Evolutionary conservation across 2,113 vertebrate species (phyloP).

Genomic region (Mustela nigripes): DNA sequence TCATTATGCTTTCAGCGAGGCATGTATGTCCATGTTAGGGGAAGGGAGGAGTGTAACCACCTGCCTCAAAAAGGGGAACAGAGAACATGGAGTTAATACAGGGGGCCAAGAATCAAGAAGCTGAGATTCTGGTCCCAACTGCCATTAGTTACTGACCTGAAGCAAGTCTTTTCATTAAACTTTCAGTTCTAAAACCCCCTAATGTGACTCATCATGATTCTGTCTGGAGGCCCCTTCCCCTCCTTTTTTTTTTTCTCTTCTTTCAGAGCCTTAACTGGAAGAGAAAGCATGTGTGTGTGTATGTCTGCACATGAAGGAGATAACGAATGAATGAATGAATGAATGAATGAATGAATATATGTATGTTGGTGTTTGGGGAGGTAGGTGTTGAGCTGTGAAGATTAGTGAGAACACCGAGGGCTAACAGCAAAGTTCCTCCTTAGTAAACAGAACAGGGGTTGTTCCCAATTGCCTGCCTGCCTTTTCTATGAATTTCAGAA

Average conservation of each 20-base stretch:
- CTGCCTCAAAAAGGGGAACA: slow-evolving; percentile 27
- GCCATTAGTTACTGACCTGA: neutral
- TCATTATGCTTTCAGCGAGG: neutral
- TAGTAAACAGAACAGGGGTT: slow-evolving; percentile 3
- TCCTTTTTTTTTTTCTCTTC: neutral
- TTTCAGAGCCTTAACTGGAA: slow-evolving; percentile 6
- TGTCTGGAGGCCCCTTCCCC: neutral
- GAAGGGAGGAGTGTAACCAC: neutral
- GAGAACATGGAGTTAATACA: neutral
- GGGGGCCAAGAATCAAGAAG: neutral
- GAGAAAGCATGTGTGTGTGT: neutral
- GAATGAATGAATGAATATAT: neutral
- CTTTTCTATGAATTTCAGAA: slow-evolving; percentile 56
- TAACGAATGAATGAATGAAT: neutral
- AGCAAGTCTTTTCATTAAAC: slow-evolving; percentile 37
- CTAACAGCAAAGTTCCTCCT: neutral
- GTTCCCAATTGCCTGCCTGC: neutral
- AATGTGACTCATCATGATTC: slow-evolving; percentile 10
- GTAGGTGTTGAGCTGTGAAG: neutral
- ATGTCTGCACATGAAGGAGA: no score
- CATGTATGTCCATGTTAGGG: neutral
- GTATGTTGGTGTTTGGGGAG: neutral
- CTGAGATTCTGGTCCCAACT: neutral
- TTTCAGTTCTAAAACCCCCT: slow-evolving; percentile 42
- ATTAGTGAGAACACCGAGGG: neutral